Evolutionary conservation across 1,140 invertebrate genomes (phyloP).

Genomic region (Achroia grisella): DNA sequence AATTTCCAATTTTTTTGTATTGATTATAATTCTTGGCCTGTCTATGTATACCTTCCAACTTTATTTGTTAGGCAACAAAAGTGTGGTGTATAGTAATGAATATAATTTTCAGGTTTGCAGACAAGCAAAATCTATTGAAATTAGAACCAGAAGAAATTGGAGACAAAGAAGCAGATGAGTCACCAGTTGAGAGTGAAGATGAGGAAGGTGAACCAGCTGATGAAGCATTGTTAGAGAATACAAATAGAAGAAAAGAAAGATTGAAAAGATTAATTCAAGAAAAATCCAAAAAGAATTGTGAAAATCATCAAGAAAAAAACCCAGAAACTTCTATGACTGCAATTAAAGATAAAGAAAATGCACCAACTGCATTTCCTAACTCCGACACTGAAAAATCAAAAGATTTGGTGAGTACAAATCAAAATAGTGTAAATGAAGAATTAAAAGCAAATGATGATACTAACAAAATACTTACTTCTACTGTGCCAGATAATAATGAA

Average conservation of each 20-base stretch:
- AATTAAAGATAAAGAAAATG: conserved; percentile 23
- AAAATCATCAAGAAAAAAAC: too few relatives aligned
- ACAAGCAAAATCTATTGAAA: conserved; percentile 54
- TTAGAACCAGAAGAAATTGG: conserved; percentile 55
- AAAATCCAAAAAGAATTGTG: conserved; percentile 30
- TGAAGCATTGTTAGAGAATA: conserved; percentile 34
- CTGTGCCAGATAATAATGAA: conserved; percentile 1
- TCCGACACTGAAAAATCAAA: not conserved
- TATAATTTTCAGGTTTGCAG: conserved; percentile 44
- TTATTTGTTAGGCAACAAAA: too few relatives aligned
- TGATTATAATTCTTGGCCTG: too few relatives aligned
- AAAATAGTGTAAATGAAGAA: conserved; percentile 6
- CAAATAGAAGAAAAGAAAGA: conserved; percentile 51
- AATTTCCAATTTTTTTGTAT: too few relatives aligned
- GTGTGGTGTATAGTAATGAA: not conserved
- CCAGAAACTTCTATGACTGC: too few relatives aligned
- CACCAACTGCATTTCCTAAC: not conserved
- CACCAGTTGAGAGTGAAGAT: conserved; percentile 54
- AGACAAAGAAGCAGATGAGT: conserved; percentile 63
- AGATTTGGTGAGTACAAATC: conserved; percentile 4
- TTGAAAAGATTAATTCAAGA: conserved; percentile 44
- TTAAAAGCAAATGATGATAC: conserved; percentile 7
- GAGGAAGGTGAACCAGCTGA: conserved; percentile 31
- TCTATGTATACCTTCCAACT: too few relatives aligned
- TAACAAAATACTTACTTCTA: not conserved